Conservation (phyloP, 2,113 vertebrate genomes). For the Saimiri boliviensis region DNA sequence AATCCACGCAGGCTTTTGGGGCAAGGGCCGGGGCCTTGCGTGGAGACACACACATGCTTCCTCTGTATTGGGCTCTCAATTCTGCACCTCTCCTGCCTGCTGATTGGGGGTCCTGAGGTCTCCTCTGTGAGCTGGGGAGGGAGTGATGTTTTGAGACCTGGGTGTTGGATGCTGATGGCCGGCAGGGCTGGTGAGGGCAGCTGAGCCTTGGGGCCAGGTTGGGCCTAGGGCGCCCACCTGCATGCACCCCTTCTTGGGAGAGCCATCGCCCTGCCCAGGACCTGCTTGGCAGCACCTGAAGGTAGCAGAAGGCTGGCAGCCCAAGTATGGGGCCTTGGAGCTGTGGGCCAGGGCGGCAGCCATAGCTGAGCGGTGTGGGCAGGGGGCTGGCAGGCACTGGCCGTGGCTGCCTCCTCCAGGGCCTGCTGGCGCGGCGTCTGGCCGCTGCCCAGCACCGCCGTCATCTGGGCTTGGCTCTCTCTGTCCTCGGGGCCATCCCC, state of each 20-base stretch:
- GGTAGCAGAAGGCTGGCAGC: not conserved
- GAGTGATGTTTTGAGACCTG: not conserved
- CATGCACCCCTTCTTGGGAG: not conserved
- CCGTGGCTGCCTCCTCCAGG: not conserved
- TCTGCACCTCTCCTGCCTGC: not conserved
- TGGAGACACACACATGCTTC: accelerated
- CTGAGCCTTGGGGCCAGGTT: not conserved
- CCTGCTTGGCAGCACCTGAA: not conserved
- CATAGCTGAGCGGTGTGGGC: not conserved
- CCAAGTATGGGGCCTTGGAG: not conserved
- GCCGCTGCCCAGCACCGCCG: not conserved
- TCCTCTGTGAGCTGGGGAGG: not conserved
- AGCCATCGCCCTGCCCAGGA: not conserved
- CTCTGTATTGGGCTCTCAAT: not conserved
- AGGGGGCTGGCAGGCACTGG: not conserved
- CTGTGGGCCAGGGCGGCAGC: not conserved
- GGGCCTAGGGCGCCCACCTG: not conserved
- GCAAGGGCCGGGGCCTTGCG: accelerated
- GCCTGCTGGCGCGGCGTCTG: constrained; percentile 5
- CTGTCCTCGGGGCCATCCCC: constrained; percentile 11
- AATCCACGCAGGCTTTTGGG: accelerated
- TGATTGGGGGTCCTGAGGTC: not conserved
- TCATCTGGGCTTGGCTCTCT: not conserved
- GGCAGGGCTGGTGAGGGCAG: too few relatives aligned
- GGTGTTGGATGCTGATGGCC: not conserved